These are phyloP conservation scores for Ramphastos sulfuratus DNA, from an alignment of 2,113 vertebrate genomes.

Conservation along the genomic window DNA sequence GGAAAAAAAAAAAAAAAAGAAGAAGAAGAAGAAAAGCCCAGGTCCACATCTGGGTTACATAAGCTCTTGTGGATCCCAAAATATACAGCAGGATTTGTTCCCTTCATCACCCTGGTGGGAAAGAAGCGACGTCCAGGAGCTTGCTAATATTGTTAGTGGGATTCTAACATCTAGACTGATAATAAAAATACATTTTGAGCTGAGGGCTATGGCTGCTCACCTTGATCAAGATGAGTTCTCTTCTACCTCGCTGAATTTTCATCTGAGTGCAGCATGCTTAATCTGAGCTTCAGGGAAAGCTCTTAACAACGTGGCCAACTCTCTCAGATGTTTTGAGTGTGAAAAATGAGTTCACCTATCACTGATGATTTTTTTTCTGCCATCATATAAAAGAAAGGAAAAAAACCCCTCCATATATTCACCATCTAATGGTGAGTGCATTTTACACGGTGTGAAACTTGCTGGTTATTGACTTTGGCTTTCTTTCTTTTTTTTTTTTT, in stretches of 20 bases:
- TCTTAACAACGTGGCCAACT: conserved; percentile 1
- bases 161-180: neutral
- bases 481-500: neutral
- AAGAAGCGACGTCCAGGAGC: neutral
- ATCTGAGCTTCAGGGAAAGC: conserved; percentile 11
- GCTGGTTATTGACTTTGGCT: neutral
- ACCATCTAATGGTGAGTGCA: neutral
- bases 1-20: neutral
- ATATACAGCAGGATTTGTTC: neutral
- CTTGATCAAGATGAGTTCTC: conserved; percentile 49
- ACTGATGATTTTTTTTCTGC: neutral
- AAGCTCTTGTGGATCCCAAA: neutral
- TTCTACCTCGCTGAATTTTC: conserved; percentile 52
- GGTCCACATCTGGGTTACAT: neutral
- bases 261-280: conserved; percentile 40
- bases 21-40: neutral
- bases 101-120: neutral
- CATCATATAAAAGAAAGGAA: neutral
- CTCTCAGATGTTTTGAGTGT: neutral
- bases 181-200: conserved; percentile 36
- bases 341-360: neutral
- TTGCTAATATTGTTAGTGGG: neutral
- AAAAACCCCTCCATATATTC: neutral
- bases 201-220: conserved; percentile 52
- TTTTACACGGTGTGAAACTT: neutral